phyloP scores from a whole-genome alignment of 2,113 vertebrate species.

The Athene noctua region DNA sequence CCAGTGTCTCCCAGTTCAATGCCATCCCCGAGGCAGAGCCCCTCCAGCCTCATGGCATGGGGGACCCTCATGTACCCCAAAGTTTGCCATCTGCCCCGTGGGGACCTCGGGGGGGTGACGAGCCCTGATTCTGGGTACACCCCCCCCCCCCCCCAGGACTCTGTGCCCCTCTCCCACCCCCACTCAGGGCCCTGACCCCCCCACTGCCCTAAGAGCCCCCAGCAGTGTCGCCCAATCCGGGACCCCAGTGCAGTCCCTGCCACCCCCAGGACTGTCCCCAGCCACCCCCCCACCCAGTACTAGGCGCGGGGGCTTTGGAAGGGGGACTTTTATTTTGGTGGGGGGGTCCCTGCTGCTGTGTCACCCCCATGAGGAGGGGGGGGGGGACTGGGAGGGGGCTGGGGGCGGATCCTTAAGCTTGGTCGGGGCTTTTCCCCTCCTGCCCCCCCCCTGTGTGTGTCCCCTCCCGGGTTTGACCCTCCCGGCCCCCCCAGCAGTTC shows the following conservation, averaged over 20 bases:
- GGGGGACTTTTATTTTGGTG: background rate
- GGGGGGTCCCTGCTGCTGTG: background rate
- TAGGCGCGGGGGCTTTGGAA: too few species aligned
- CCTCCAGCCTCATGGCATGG: too few species aligned
- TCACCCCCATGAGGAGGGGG: too few species aligned
- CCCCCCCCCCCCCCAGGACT: too few species aligned
- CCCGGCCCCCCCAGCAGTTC: too few species aligned
- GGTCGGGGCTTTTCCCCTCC: background rate
- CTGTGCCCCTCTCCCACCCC: background rate
- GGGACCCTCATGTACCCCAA: background rate
- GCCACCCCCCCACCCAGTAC: background rate
- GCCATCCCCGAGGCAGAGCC: background rate
- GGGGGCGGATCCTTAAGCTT: background rate
- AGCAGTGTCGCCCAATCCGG: background rate
- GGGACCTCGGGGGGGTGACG: background rate
- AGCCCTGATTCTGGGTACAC: background rate
- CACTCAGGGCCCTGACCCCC: background rate
- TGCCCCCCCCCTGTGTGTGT: background rate
- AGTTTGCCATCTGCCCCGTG: background rate
- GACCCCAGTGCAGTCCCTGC: background rate
- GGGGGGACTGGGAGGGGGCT: background rate
- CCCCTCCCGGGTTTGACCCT: too few species aligned
- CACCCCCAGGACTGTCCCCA: background rate
- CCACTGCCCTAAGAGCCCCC: background rate
- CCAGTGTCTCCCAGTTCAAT: background rate